Conservation (phyloP, 2,888 invertebrate genomes). For the Apodemia mormo region DNA sequence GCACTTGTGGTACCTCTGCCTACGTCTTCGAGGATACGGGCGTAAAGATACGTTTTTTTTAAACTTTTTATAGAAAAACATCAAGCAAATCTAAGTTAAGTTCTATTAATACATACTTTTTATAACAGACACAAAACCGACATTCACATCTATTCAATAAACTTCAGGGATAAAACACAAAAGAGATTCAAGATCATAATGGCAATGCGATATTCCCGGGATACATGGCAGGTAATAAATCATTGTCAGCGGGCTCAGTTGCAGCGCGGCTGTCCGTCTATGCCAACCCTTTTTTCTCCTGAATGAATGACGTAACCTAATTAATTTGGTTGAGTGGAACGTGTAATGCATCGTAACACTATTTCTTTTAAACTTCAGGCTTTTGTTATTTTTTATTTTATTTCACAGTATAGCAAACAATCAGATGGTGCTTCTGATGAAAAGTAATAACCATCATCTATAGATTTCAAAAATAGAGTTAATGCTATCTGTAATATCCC, state of each 20-base stretch:
- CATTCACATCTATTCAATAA: not conserved
- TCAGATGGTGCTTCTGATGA: too few relatives aligned
- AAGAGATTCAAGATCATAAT: slow-evolving; percentile 15
- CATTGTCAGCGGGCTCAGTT: slow-evolving; percentile 46
- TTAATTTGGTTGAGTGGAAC: slow-evolving; percentile 41
- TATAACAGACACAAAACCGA: not conserved
- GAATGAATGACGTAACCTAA: slow-evolving; percentile 40
- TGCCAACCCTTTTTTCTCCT: slow-evolving; percentile 42
- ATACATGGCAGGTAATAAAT: slow-evolving; percentile 39
- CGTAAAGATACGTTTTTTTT: too few relatives aligned
- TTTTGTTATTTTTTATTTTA: too few relatives aligned
- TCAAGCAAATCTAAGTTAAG: not conserved
- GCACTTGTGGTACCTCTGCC: too few relatives aligned
- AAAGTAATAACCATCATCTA: too few relatives aligned
- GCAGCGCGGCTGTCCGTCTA: slow-evolving; percentile 41
- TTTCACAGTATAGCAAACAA: too few relatives aligned
- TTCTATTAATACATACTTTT: not conserved
- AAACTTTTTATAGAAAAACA: too few relatives aligned
- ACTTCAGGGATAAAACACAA: not conserved
- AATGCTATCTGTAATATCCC: too few relatives aligned
- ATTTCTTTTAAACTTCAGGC: not conserved
- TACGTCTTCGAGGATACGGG: too few relatives aligned
- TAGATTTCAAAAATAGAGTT: too few relatives aligned
- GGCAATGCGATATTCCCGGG: not conserved
- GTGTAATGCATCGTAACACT: slow-evolving; percentile 23